phyloP scores from a whole-genome alignment of 2,888 invertebrate species.

The Bhutanitis thaidina region DNA sequence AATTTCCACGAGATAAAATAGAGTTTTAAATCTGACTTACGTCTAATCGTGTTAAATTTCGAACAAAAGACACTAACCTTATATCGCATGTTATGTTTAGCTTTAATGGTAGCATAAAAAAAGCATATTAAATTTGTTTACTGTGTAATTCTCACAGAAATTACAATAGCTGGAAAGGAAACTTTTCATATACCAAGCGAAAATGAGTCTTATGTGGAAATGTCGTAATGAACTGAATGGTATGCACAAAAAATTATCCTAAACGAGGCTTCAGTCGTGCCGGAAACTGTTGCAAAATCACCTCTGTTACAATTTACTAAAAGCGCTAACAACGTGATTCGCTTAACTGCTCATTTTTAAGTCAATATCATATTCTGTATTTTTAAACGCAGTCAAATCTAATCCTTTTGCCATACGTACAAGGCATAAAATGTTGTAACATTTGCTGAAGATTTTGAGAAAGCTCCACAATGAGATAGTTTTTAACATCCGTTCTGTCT shows the following conservation, averaged over 20 bases:
- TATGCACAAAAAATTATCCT: background rate
- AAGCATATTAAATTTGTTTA: conserved; percentile 21
- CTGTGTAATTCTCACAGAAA: conserved; percentile 23
- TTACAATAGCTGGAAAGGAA: background rate
- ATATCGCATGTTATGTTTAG: background rate
- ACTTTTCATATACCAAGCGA: background rate
- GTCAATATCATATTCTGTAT: no score
- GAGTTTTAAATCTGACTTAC: background rate
- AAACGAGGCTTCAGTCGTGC: conserved; percentile 2
- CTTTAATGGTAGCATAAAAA: conserved; percentile 1
- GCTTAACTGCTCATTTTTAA: conserved; percentile 4
- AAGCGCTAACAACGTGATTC: conserved; percentile 12
- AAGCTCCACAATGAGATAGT: conserved; percentile 12
- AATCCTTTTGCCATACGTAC: background rate
- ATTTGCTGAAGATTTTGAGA: conserved; percentile 2
- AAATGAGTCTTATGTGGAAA: background rate
- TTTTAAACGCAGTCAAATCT: no score
- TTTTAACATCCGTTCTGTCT: conserved; percentile 3
- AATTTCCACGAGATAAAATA: background rate
- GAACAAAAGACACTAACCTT: background rate
- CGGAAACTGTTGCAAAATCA: conserved; percentile 20
- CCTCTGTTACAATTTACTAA: conserved; percentile 18
- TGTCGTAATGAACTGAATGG: background rate
- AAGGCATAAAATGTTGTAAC: conserved; percentile 2
- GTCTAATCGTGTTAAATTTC: background rate